A percentile compares a stretch with the other conserved stretches of the same genome.
Evolutionary conservation across 1,140 invertebrate species (phyloP).

Genomic region (Leptoteleia sp.): DNA sequence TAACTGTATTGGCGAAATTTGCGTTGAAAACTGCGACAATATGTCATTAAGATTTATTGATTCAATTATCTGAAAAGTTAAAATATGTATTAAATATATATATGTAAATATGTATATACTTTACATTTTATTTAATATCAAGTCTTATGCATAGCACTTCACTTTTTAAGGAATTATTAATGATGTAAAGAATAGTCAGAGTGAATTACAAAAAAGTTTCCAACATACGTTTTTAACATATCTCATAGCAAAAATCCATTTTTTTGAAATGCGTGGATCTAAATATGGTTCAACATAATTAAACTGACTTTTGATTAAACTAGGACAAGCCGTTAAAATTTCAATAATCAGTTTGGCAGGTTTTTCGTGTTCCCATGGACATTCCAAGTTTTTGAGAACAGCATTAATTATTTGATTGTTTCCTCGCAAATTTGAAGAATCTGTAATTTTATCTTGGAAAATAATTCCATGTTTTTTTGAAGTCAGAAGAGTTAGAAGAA

Average conservation of each 20-base stretch:
- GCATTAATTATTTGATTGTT: slow-evolving; percentile 85
- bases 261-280: slow-evolving; percentile 82
- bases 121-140: too few species aligned
- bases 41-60: slow-evolving; percentile 67
- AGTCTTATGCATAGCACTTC: too few species aligned
- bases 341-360: slow-evolving; percentile 85
- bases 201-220: too few species aligned
- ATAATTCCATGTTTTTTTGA: slow-evolving; percentile 86
- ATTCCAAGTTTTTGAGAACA: slow-evolving; percentile 84
- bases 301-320: slow-evolving; percentile 85
- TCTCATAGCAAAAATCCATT: slow-evolving; percentile 82
- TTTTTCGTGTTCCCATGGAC: slow-evolving; percentile 85
- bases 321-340: slow-evolving; percentile 86
- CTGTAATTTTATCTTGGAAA: slow-evolving; percentile 84
- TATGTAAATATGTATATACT: too few species aligned
- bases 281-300: slow-evolving; percentile 83
- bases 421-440: slow-evolving; percentile 80
- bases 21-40: slow-evolving; percentile 60
- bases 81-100: background rate
- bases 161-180: too few species aligned
- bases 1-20: slow-evolving; percentile 69
- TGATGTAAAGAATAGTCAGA: too few species aligned
- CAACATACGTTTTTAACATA: slow-evolving; percentile 82
- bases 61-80: slow-evolving; percentile 51
- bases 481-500: slow-evolving; percentile 86